phyloP scores from a whole-genome alignment of 2,888 invertebrate species.

The Phengaris alcon region DNA sequence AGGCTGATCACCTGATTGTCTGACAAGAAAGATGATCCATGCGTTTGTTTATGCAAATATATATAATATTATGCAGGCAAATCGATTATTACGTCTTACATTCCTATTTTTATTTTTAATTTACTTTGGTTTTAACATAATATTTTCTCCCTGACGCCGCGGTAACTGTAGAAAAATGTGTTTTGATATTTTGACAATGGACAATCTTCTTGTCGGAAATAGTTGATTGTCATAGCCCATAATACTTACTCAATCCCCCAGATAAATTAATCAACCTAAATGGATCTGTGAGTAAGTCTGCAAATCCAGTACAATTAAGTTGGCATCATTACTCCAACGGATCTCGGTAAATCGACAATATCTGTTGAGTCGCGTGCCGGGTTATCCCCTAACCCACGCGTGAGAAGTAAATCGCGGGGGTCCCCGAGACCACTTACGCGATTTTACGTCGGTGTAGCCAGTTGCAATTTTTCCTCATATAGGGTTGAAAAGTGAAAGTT shows the following conservation, averaged over 20 bases:
- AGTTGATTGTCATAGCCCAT: constrained; percentile 1
- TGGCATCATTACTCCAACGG: constrained; percentile 63
- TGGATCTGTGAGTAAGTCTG: constrained; percentile 45
- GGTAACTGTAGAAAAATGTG: too few relatives aligned
- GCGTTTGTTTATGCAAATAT: too few relatives aligned
- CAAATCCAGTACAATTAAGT: constrained; percentile 50
- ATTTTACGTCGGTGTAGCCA: constrained; percentile 42
- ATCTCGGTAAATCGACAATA: constrained; percentile 71
- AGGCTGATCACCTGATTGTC: too few relatives aligned
- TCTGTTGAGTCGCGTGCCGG: constrained; percentile 72
- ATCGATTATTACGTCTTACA: too few relatives aligned
- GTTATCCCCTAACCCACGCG: constrained; percentile 74
- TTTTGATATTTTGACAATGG: background rate
- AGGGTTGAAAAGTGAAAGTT: background rate
- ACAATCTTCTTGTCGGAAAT: background rate
- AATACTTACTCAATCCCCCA: background rate
- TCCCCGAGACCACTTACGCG: constrained; percentile 70
- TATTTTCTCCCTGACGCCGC: too few relatives aligned
- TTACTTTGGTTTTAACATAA: too few relatives aligned
- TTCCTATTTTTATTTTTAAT: too few relatives aligned
- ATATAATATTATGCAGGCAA: too few relatives aligned
- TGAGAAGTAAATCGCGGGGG: constrained; percentile 75
- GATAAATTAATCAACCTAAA: constrained; percentile 47
- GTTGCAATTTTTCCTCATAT: background rate
- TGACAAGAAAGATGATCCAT: too few relatives aligned